phyloP scores from a whole-genome alignment of 2,113 vertebrate genomes.

The Uria lomvia region DNA sequence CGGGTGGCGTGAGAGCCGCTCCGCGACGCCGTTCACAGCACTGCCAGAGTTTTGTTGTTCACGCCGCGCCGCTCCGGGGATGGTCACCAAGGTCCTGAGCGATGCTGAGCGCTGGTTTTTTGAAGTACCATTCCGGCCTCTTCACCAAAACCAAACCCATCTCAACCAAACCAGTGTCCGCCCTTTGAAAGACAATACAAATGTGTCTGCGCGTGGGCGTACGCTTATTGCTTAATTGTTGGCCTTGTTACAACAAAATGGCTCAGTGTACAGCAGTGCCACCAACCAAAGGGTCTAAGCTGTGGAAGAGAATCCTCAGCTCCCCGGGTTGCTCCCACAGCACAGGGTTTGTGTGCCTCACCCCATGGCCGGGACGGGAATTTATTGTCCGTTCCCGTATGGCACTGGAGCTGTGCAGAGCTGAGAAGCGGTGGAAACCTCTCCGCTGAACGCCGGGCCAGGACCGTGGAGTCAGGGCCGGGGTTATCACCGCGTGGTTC shows the following conservation, averaged over 20 bases:
- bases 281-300: background rate
- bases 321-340: rapidly evolving
- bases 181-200: background rate
- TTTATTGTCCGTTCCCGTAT: rapidly evolving
- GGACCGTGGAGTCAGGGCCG: rapidly evolving
- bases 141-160: rapidly evolving
- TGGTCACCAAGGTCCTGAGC: background rate
- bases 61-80: rapidly evolving
- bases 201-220: too few species aligned
- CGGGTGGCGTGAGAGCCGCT: background rate
- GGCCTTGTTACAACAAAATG: background rate
- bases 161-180: rapidly evolving
- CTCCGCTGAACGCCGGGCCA: rapidly evolving
- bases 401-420: background rate
- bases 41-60: background rate
- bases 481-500: rapidly evolving
- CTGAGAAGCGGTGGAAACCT: rapidly evolving
- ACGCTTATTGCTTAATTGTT: too few species aligned
- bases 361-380: rapidly evolving
- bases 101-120: background rate
- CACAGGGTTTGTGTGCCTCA: rapidly evolving
- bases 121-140: background rate
- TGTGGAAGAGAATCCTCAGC: background rate
- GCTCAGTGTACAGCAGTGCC: rapidly evolving
- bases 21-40: background rate